These are phyloP conservation scores for Ennomos fuscantarius DNA, from an alignment of 2,888 invertebrate species.

Conservation along the genomic window DNA sequence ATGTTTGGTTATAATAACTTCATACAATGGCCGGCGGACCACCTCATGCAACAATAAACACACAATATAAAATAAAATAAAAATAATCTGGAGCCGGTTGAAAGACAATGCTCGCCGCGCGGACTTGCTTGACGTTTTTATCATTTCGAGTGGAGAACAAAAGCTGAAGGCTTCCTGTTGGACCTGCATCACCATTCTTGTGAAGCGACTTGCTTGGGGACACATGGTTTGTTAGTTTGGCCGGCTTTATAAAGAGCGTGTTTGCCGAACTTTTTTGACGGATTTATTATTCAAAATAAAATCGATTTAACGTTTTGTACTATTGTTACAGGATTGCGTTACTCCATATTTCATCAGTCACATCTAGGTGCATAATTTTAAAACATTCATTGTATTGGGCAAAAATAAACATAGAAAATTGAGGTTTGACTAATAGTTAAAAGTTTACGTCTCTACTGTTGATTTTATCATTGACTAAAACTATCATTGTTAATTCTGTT, in stretches of 20 bases:
- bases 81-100: slow-evolving; percentile 62
- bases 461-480: too few relatives aligned
- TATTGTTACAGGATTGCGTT: too few relatives aligned
- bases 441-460: too few relatives aligned
- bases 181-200: slow-evolving; percentile 81
- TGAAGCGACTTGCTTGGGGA: slow-evolving; percentile 58
- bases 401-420: too few relatives aligned
- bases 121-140: slow-evolving; percentile 82
- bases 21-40: slow-evolving; percentile 39
- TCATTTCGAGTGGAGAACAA: slow-evolving; percentile 81
- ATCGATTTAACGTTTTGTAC: too few relatives aligned
- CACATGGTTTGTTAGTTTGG: slow-evolving; percentile 43
- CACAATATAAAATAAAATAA: slow-evolving; percentile 53
- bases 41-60: slow-evolving; percentile 64
- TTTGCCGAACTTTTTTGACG: neutral
- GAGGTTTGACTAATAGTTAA: too few relatives aligned
- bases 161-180: slow-evolving; percentile 82
- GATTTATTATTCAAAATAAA: neutral
- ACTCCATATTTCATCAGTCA: too few relatives aligned
- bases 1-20: slow-evolving; percentile 46
- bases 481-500: too few relatives aligned
- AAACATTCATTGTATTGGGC: too few relatives aligned
- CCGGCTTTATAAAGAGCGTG: slow-evolving; percentile 1
- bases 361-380: too few relatives aligned
- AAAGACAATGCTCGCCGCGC: slow-evolving; percentile 76